Conservation (phyloP, 2,888 invertebrate genomes). For the Drosophila algonquin region DNA sequence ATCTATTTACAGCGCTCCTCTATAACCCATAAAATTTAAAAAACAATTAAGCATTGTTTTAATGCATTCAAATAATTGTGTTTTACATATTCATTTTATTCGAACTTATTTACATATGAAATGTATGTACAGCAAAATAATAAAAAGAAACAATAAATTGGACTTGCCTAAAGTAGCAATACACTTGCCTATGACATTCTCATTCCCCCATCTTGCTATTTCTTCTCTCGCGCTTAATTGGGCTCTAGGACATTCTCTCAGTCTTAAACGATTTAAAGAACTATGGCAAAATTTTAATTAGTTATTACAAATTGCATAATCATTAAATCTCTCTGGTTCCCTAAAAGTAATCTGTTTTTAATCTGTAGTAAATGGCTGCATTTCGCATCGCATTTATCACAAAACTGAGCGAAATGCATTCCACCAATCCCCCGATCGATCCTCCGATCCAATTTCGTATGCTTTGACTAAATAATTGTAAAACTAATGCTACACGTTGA, state of each 20-base stretch:
- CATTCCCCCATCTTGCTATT: slow-evolving; percentile 27
- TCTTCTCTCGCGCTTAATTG: slow-evolving; percentile 45
- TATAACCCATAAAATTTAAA: no score
- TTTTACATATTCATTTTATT: slow-evolving; percentile 58
- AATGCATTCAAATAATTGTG: slow-evolving; percentile 55
- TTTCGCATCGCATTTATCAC: slow-evolving; percentile 67
- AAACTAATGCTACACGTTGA: slow-evolving; percentile 62
- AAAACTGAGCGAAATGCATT: slow-evolving; percentile 69
- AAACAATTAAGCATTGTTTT: slow-evolving; percentile 30
- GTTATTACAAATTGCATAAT: slow-evolving; percentile 77
- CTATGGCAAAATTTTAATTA: slow-evolving; percentile 82
- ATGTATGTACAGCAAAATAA: slow-evolving; percentile 70
- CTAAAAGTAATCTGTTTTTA: slow-evolving; percentile 52
- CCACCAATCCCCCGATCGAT: slow-evolving; percentile 43
- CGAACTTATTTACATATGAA: slow-evolving; percentile 75
- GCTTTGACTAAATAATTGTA: slow-evolving; percentile 70
- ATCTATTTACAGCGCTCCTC: no score
- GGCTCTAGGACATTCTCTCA: slow-evolving; percentile 83
- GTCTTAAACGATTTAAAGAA: slow-evolving; percentile 83
- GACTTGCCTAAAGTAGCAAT: slow-evolving; percentile 69
- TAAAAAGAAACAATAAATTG: slow-evolving; percentile 53
- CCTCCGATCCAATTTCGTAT: slow-evolving; percentile 44
- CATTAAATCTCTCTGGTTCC: slow-evolving; percentile 66
- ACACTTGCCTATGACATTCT: slow-evolving; percentile 67
- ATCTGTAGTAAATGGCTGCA: slow-evolving; percentile 67